These are phyloP conservation scores for Cosmia trapezina DNA, from an alignment of 2,888 invertebrate genomes.

Conservation along the genomic window DNA sequence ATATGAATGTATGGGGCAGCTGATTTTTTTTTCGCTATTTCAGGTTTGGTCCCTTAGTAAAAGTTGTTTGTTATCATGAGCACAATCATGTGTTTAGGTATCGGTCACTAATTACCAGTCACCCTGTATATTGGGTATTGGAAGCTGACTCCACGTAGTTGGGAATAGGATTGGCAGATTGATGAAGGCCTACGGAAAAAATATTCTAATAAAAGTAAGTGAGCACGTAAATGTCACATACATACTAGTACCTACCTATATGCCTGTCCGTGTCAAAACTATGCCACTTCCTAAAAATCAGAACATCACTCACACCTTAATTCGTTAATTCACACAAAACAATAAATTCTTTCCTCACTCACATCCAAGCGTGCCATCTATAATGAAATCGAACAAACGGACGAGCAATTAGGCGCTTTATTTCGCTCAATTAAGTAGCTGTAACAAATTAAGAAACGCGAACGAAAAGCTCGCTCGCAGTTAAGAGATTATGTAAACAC, in stretches of 20 bases:
- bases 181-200: background rate
- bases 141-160: background rate
- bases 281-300: background rate
- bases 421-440: constrained; percentile 80
- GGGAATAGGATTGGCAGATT: background rate
- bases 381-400: constrained; percentile 55
- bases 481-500: constrained; percentile 82
- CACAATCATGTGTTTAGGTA: too few species aligned
- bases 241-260: too few species aligned
- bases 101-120: too few species aligned
- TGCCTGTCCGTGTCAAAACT: background rate
- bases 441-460: constrained; percentile 84
- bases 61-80: too few species aligned
- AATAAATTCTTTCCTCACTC: constrained; percentile 22
- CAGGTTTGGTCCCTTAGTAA: too few species aligned
- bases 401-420: constrained; percentile 68
- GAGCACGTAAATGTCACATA: background rate
- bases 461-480: constrained; percentile 73
- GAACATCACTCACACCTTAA: background rate
- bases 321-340: background rate
- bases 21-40: too few species aligned
- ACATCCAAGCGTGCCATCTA: constrained; percentile 25
- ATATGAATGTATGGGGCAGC: too few species aligned
- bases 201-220: background rate
- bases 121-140: too few species aligned